Conservation (phyloP, 2,888 invertebrate species). For the Hyppa rectilinea region DNA sequence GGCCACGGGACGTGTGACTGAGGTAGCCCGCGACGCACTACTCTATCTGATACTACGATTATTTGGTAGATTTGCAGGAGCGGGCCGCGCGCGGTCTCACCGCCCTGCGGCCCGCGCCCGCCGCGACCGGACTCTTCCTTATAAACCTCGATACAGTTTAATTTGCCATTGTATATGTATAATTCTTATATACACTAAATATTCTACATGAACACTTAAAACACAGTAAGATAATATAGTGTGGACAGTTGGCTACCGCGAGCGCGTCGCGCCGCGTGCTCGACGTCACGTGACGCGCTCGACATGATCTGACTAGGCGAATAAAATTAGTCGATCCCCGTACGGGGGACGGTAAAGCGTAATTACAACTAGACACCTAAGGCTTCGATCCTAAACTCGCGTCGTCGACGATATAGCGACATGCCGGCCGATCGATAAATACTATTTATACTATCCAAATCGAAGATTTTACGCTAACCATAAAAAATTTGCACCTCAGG, state of each 20-base stretch:
- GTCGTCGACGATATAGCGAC: conserved; percentile 50
- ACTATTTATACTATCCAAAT: conserved; percentile 67
- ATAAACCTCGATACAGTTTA: conserved; percentile 67
- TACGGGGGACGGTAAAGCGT: conserved; percentile 82
- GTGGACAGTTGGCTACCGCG: conserved; percentile 86
- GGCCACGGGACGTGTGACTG: conserved; percentile 89
- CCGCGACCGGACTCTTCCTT: conserved; percentile 67
- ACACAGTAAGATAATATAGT: conserved; percentile 86
- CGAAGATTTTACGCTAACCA: conserved; percentile 68
- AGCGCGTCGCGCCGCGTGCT: conserved; percentile 74
- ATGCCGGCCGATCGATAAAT: conserved; percentile 64
- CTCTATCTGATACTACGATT: conserved; percentile 76
- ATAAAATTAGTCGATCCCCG: conserved; percentile 82
- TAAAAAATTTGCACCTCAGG: conserved; percentile 68
- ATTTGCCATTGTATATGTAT: conserved; percentile 82
- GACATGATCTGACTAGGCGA: conserved; percentile 87
- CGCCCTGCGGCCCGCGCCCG: conserved; percentile 65
- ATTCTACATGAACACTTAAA: conserved; percentile 89
- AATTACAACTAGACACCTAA: conserved; percentile 81
- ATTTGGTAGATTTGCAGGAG: conserved; percentile 71
- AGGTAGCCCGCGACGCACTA: conserved; percentile 89
- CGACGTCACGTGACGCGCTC: conserved; percentile 76
- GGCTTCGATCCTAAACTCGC: conserved; percentile 61
- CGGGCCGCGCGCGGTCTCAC: conserved; percentile 68
- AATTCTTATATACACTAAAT: conserved; percentile 88